Percentiles rank a stretch among this genome's conserved stretches.
These are phyloP conservation scores for Bradynema listronoti DNA, from an alignment of 1,140 invertebrate species.

Conservation along the genomic window DNA sequence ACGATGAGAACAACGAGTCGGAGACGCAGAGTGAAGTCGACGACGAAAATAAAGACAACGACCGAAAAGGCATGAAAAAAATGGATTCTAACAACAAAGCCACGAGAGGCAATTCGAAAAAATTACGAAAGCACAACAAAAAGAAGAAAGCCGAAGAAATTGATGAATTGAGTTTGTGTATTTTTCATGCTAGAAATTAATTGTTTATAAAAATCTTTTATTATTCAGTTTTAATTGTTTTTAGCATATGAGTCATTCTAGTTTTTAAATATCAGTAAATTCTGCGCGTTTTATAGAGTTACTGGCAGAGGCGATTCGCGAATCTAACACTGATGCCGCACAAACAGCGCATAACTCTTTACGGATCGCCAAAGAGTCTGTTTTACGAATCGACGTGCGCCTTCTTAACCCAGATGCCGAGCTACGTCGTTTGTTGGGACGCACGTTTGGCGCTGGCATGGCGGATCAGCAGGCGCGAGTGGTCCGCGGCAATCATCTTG, in stretches of 20 bases:
- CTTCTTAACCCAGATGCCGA: constrained; percentile 21
- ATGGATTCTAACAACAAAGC: background rate
- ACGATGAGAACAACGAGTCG: background rate
- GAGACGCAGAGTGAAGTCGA: constrained; percentile 1
- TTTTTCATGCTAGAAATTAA: too few relatives aligned
- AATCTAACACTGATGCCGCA: too few relatives aligned
- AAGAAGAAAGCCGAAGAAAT: constrained; percentile 12
- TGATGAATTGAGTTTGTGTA: too few relatives aligned
- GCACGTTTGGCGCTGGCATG: constrained; percentile 18
- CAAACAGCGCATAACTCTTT: too few relatives aligned
- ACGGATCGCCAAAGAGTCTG: too few relatives aligned
- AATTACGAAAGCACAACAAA: constrained; percentile 15
- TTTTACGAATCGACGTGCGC: constrained; percentile 19
- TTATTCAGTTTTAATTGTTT: too few relatives aligned
- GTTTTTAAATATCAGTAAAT: too few relatives aligned
- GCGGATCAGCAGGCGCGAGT: constrained; percentile 7
- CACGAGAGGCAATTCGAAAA: constrained; percentile 2
- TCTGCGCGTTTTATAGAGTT: too few relatives aligned
- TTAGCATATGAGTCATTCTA: too few relatives aligned
- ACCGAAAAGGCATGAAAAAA: constrained; percentile 3
- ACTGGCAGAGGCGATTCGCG: too few relatives aligned
- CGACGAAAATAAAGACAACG: background rate
- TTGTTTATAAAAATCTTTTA: too few relatives aligned
- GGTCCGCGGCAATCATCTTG: background rate
- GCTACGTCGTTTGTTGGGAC: constrained; percentile 23